Evolutionary conservation across 2,797 vertebrate genomes (phyloP), one percentile per base, ranked within the genome.

Genomic region (Benthosema pterotum): DNA sequence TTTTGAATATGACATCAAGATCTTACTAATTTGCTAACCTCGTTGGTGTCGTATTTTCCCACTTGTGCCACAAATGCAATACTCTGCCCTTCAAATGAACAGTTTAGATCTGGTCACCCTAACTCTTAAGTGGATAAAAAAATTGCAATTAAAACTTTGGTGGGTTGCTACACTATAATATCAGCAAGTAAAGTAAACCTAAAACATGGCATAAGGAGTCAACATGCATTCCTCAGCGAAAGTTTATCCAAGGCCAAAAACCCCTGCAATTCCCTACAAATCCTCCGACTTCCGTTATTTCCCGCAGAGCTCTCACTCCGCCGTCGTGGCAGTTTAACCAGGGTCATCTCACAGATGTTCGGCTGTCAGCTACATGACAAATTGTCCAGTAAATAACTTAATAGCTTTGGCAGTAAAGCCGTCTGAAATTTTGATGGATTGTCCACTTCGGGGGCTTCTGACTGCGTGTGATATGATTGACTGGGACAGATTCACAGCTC

Each of bases 401-500:
- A 60, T 0, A n/a, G 15, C 48, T 48, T 8, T 0, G 0, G 53
- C 11, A 53, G 48, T 66, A n/a, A 52, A 56, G 52, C 32, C 43
- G 49, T 63, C 52, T 62, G 32, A 18, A n/a, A 17, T 53, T 38
- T 53, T 78, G 70, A 79, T 57, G 48, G 65, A 67, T 38, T 55
- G 60, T 52, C 57, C n/a, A 3, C n/a, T 57, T 55, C 58, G 65
- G 46, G 46, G 13, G 13, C 9, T 46, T 58, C 13, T 7, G 5
- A 49, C 47, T 48, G 50, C 42, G 52, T 48, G 50, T 32, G 51
- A 52, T 19, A 52, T 69, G 78, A 84, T 72, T 64, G 66, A 80
- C 71, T 72, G 3, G 11, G 67, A 67, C 67, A 42, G 49, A 72
- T 62, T 69, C 38, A 14, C 38, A 0, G 57, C 65, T 62, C 8